Evolutionary conservation across 2,888 invertebrate species (phyloP).

Genomic region (Homarus gammarus): DNA sequence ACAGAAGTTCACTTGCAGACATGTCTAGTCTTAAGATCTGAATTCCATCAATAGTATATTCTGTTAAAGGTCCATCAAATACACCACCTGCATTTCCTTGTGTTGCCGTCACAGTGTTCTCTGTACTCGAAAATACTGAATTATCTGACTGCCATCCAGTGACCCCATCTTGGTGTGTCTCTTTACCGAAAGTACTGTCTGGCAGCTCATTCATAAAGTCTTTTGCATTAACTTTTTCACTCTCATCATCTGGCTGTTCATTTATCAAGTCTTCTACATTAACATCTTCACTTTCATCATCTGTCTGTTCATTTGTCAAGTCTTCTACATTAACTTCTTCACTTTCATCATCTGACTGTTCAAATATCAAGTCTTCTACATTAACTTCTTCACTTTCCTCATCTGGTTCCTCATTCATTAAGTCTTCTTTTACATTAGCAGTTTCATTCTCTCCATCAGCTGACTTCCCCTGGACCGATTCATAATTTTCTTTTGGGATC

Average conservation of each 20-base stretch:
- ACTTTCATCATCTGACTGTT: too few species aligned
- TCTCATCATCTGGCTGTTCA: too few species aligned
- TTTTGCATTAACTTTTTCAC: neutral
- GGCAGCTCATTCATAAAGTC: neutral
- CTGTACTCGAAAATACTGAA: neutral
- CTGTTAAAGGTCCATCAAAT: neutral
- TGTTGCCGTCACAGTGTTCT: neutral
- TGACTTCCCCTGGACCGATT: too few species aligned
- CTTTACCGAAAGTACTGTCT: neutral
- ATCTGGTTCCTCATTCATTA: too few species aligned
- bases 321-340: too few species aligned
- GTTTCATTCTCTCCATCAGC: too few species aligned
- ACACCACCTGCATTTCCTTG: neutral
- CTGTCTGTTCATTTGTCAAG: too few species aligned
- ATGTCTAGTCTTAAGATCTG: constrained; percentile 29
- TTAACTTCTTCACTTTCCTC: neutral
- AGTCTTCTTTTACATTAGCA: neutral
- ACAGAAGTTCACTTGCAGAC: constrained; percentile 9
- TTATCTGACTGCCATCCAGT: neutral
- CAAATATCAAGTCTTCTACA: too few species aligned
- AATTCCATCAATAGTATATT: neutral
- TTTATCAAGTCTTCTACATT: too few species aligned
- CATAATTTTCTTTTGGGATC: neutral
- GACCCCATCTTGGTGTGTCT: neutral
- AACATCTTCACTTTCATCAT: too few species aligned